Evolutionary conservation across 2,888 invertebrate genomes (phyloP), one percentile per base, ranked within the genome.

Genomic region (Charanyca ferruginea): DNA sequence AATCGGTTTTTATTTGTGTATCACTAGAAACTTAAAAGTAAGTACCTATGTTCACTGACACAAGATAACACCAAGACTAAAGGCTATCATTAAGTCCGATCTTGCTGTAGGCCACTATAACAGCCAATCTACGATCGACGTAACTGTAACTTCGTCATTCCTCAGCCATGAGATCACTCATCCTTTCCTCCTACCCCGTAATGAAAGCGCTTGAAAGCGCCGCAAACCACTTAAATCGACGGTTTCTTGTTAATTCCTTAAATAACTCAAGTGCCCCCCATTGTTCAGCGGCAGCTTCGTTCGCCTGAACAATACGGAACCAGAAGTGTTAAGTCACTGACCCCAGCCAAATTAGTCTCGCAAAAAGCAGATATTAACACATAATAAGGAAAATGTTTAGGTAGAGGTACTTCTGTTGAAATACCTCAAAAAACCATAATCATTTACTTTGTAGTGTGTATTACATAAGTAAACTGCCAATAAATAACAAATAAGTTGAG

Each of bases 201-300:
- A 69, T 63, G 70, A 79, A 61, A 78, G 71, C 62, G 63, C 70
- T 63, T 47, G 44, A 58, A 73, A 79, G 67, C 70, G 57, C 63
- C 63, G 59, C 71, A 76, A 58, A 73, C 79, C 80, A 84, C 87
- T 87, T 76, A 60, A 74, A 69, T 77, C 60, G 66, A 85, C 85
- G 62, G 76, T 62, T 65, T 67, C 84, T 87, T 85, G 81, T 85
- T 87, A 86, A 86, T 86, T 85, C 83, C 77, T 80, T 70, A 83
- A 84, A 84, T 83, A 85, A 83, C 83, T 85, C 72, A 62, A 88
- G 86, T 79, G 79, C 65, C 55, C 80, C 68, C 72, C 72, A 84
- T 88, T 88, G 84, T 85, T 81, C 78, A 60, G 70, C 63, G 77
- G 77, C 78, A 73, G 77, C 75, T 68, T 71, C 74, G 53, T 28